These are phyloP conservation scores for Autographa pulchrina DNA, from an alignment of 2,888 invertebrate genomes.

Conservation along the genomic window DNA sequence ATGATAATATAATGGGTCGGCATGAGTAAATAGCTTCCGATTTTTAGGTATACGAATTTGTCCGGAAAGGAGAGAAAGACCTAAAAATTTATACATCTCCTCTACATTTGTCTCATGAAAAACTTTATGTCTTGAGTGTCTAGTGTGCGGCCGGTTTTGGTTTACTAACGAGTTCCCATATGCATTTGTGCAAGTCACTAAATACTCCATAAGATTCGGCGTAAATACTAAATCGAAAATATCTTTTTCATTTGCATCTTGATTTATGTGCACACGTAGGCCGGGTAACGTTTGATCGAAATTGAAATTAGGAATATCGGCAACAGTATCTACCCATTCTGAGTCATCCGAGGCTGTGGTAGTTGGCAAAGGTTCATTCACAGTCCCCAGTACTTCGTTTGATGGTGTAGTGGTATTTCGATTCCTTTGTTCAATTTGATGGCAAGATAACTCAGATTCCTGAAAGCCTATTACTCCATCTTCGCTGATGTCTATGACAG, in stretches of 20 bases:
- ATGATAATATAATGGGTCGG: constrained; percentile 17
- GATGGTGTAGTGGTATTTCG: constrained; percentile 4
- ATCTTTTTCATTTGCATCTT: constrained; percentile 1
- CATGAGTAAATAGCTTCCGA: constrained; percentile 14
- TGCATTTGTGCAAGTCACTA: constrained; percentile 1
- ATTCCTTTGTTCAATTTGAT: constrained; percentile 5
- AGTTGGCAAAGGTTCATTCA: background rate
- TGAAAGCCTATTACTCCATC: background rate
- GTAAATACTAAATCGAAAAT: constrained; percentile 5
- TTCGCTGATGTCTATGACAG: constrained; percentile 1
- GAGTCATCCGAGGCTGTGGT: constrained; percentile 1
- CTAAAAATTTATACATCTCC: constrained; percentile 6
- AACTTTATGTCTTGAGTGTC: constrained; percentile 5
- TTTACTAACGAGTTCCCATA: background rate
- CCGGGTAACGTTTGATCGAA: constrained; percentile 2
- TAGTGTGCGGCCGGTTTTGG: constrained; percentile 5
- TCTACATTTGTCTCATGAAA: constrained; percentile 3
- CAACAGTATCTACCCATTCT: background rate
- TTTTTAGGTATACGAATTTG: constrained; percentile 8
- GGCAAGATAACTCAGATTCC: constrained; percentile 2
- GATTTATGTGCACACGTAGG: background rate
- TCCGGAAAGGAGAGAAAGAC: constrained; percentile 12
- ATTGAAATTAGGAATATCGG: constrained; percentile 1
- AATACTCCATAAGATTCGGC: constrained; percentile 3
- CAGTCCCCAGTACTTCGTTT: background rate